Percentiles rank a stretch among this genome's conserved stretches.
Conservation (phyloP, 2,888 invertebrate genomes). For the Arrhopalites spinosus region DNA sequence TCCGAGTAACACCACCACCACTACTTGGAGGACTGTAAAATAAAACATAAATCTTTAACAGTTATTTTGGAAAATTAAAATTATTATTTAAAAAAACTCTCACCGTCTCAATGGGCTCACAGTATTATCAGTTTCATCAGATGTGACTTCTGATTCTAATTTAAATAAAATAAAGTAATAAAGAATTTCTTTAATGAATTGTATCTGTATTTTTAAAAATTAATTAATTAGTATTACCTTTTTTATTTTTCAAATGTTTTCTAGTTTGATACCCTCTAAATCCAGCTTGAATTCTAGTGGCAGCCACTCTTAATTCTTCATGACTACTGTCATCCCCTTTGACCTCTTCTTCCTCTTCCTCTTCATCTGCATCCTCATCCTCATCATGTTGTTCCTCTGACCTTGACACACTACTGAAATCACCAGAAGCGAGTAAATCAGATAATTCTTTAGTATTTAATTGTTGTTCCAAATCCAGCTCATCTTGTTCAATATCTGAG, state of each 20-base stretch:
- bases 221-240: conserved; percentile 19
- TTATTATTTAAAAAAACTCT: no score
- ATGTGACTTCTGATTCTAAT: neutral
- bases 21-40: no score
- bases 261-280: conserved; percentile 47
- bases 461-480: neutral
- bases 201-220: no score
- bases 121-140: neutral
- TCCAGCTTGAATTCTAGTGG: conserved; percentile 44
- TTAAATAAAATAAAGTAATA: no score
- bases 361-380: conserved; percentile 31
- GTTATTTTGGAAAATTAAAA: no score
- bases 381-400: conserved; percentile 21
- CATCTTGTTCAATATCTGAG: conserved; percentile 9
- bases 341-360: conserved; percentile 24
- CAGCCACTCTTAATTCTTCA: conserved; percentile 27
- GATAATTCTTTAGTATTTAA: conserved; percentile 6
- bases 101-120: neutral
- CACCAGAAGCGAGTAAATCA: neutral
- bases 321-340: neutral
- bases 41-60: no score
- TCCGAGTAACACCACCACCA: neutral
- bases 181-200: no score
- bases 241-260: conserved; percentile 37
- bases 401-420: neutral